Conservation (phyloP, 2,797 vertebrate genomes). For the Euthynnus affinis region DNA sequence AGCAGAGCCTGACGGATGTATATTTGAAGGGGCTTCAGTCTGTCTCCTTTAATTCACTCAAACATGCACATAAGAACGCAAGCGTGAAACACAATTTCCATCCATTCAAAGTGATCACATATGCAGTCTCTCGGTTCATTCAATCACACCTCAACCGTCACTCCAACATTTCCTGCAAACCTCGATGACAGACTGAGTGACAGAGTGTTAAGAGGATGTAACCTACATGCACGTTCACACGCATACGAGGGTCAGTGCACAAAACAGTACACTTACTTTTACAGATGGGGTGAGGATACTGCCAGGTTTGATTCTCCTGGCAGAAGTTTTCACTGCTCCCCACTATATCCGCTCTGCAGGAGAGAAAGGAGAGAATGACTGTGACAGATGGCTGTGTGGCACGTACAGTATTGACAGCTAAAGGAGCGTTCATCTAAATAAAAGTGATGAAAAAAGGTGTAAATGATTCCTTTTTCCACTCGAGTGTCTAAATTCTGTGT, state of each 20-base stretch:
- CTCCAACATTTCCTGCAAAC: slow-evolving; percentile 32
- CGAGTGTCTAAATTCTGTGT: slow-evolving; percentile 52
- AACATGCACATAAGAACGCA: slow-evolving; percentile 26
- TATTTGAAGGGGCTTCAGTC: slow-evolving; percentile 6
- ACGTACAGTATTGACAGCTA: slow-evolving; percentile 59
- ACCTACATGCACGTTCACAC: slow-evolving; percentile 14
- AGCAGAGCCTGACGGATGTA: not conserved
- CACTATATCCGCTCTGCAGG: slow-evolving; percentile 82
- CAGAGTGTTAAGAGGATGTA: not conserved
- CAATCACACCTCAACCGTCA: slow-evolving; percentile 46
- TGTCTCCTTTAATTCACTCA: slow-evolving; percentile 40
- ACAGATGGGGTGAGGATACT: slow-evolving; percentile 86
- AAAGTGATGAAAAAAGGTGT: slow-evolving; percentile 60
- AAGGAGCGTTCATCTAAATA: slow-evolving; percentile 43
- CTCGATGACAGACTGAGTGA: slow-evolving; percentile 21
- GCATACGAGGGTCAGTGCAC: not conserved
- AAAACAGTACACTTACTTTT: slow-evolving; percentile 80
- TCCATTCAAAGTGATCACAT: slow-evolving; percentile 18
- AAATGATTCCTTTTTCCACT: slow-evolving; percentile 56
- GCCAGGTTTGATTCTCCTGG: slow-evolving; percentile 87
- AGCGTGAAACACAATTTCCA: slow-evolving; percentile 15
- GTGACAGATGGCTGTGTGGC: slow-evolving; percentile 57
- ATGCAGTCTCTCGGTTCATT: slow-evolving; percentile 44
- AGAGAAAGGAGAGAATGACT: slow-evolving; percentile 45
- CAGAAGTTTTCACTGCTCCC: slow-evolving; percentile 87